A percentile compares a stretch with the other conserved stretches of the same genome.
phyloP scores from a whole-genome alignment of 2,797 vertebrate genomes.

The Dermochelys coriacea region DNA sequence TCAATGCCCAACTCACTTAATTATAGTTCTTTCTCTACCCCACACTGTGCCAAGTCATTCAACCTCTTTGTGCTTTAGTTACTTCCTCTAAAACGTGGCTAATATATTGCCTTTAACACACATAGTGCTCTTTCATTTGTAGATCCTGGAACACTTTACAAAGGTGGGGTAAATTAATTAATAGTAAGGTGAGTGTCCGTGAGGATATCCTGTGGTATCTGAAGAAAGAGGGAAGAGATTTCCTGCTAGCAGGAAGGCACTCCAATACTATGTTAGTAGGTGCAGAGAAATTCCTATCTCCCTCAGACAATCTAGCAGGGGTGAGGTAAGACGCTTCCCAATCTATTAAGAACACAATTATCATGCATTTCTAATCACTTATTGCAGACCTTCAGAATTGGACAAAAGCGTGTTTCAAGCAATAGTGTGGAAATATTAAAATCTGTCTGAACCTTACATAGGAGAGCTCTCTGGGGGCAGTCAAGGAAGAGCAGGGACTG shows the following conservation, averaged over 20 bases:
- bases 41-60: accelerated
- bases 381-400: accelerated
- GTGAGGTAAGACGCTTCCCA: neutral
- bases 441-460: accelerated
- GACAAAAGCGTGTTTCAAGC: accelerated
- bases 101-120: neutral
- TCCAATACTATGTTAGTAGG: neutral
- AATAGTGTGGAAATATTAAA: neutral
- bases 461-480: neutral
- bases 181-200: accelerated
- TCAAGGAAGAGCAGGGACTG: neutral
- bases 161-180: neutral
- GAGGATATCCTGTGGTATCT: neutral
- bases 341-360: neutral
- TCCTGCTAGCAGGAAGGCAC: accelerated
- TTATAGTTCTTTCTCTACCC: neutral
- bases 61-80: neutral
- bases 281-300: neutral
- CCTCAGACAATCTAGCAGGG: neutral
- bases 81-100: neutral
- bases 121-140: neutral
- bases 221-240: slow-evolving; percentile 10
- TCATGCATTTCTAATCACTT: neutral
- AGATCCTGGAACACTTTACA: neutral
- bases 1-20: neutral